phyloP scores from a whole-genome alignment of 2,888 invertebrate species.

The Papilio elwesi region DNA sequence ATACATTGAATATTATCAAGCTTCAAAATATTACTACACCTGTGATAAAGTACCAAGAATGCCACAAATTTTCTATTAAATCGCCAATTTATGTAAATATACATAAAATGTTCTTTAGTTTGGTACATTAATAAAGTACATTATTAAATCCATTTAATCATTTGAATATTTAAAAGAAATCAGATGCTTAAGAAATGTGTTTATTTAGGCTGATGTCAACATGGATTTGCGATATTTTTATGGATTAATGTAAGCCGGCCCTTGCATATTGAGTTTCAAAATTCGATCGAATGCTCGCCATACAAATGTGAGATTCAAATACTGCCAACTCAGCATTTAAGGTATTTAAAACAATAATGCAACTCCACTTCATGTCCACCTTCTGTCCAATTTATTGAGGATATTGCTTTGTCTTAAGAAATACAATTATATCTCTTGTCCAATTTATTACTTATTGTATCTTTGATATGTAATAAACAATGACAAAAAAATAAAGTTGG shows the following conservation, averaged over 20 bases:
- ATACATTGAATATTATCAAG: constrained; percentile 32
- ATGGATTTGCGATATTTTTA: constrained; percentile 52
- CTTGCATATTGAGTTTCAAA: constrained; percentile 62
- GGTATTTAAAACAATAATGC: constrained; percentile 39
- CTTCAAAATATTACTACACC: constrained; percentile 45
- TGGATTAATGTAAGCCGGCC: constrained; percentile 64
- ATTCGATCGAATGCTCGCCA: constrained; percentile 59
- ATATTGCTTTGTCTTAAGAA: constrained; percentile 40
- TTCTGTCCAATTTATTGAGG: constrained; percentile 42
- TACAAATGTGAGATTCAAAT: constrained; percentile 48
- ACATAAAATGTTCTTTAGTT: constrained; percentile 50
- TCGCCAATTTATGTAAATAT: constrained; percentile 51
- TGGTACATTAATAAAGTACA: constrained; percentile 47
- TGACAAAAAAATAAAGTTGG: constrained; percentile 33
- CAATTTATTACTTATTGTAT: constrained; percentile 39
- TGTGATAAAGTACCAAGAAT: constrained; percentile 52
- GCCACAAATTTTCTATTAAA: constrained; percentile 42
- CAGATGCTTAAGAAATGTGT: constrained; percentile 39
- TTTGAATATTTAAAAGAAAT: constrained; percentile 45
- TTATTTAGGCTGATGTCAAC: constrained; percentile 47
- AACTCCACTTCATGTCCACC: constrained; percentile 42
- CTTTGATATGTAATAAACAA: constrained; percentile 44
- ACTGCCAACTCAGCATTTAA: constrained; percentile 76
- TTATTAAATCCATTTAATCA: constrained; percentile 44
- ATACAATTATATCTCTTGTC: constrained; percentile 38